Conservation (phyloP, 2,888 invertebrate species). For the Lysandra bellargus region DNA sequence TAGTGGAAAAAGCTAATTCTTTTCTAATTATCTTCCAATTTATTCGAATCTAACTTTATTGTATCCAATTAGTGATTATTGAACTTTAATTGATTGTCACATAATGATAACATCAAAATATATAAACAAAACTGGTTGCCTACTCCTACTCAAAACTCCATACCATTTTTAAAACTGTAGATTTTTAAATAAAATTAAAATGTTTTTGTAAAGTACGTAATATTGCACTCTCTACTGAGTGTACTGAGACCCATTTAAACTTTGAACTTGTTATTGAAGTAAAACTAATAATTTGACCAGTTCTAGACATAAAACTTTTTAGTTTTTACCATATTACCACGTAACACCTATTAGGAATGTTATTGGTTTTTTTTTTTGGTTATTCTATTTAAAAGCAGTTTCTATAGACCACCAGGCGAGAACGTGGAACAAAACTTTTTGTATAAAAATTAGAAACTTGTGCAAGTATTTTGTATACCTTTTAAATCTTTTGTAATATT, state of each 20-base stretch:
- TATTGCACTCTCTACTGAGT: too few relatives aligned
- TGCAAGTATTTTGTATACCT: conserved; percentile 27
- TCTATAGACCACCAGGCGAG: conserved; percentile 22
- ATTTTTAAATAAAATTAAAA: too few relatives aligned
- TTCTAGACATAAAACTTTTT: too few relatives aligned
- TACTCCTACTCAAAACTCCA: background rate
- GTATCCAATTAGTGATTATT: conserved; percentile 15
- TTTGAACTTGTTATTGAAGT: too few relatives aligned
- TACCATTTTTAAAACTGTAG: background rate
- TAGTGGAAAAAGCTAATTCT: conserved; percentile 19
- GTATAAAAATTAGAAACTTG: conserved; percentile 26
- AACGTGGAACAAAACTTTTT: conserved; percentile 23
- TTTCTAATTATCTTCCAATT: conserved; percentile 19
- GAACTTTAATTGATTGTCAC: conserved; percentile 18
- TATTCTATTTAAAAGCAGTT: background rate
- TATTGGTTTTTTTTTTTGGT: background rate
- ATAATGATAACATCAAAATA: conserved; percentile 10
- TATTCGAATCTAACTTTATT: conserved; percentile 13
- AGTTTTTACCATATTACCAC: background rate
- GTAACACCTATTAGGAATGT: background rate
- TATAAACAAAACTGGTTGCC: background rate
- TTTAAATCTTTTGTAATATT: conserved; percentile 41
- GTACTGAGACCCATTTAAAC: too few relatives aligned
- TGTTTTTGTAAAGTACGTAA: too few relatives aligned
- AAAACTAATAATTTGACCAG: too few relatives aligned